These are phyloP conservation scores for Rhynchotus rufescens DNA, from an alignment of 2,797 vertebrate species.

Conservation along the genomic window DNA sequence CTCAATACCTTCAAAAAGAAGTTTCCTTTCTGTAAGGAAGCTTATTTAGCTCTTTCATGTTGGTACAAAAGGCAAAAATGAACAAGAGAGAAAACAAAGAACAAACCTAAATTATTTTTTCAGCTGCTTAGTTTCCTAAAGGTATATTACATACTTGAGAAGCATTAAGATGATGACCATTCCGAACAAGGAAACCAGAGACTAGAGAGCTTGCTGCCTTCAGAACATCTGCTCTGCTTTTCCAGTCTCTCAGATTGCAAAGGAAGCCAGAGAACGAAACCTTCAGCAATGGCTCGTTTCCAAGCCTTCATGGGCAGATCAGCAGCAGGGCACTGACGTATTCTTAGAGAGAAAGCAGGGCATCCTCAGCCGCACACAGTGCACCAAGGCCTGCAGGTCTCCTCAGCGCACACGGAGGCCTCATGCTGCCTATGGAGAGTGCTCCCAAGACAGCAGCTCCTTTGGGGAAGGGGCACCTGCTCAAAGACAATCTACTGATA, in stretches of 20 bases:
- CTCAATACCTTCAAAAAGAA: not conserved
- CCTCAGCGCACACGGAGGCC: rapidly evolving
- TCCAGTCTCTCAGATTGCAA: not conserved
- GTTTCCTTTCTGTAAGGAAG: not conserved
- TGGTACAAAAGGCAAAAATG: not conserved
- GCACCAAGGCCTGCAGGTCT: not conserved
- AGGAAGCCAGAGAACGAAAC: slow-evolving; percentile 15
- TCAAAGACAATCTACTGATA: not conserved
- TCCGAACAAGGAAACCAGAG: not conserved
- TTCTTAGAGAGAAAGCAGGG: not conserved
- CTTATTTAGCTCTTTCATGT: not conserved
- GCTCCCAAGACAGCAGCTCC: not conserved
- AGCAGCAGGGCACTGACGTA: not conserved
- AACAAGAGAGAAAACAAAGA: not conserved
- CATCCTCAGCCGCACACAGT: not conserved
- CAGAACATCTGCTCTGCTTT: not conserved
- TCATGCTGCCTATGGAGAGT: rapidly evolving
- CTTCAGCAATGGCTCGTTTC: not conserved
- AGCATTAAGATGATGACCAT: not conserved
- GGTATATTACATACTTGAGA: not conserved
- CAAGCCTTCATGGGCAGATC: slow-evolving; percentile 15
- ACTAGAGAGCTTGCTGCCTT: not conserved
- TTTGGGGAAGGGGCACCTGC: rapidly evolving
- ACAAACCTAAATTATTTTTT: not conserved
- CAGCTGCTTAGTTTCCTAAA: not conserved